Evolutionary conservation across 2,888 invertebrate genomes (phyloP).

Genomic region (Ophioninae sp.): DNA sequence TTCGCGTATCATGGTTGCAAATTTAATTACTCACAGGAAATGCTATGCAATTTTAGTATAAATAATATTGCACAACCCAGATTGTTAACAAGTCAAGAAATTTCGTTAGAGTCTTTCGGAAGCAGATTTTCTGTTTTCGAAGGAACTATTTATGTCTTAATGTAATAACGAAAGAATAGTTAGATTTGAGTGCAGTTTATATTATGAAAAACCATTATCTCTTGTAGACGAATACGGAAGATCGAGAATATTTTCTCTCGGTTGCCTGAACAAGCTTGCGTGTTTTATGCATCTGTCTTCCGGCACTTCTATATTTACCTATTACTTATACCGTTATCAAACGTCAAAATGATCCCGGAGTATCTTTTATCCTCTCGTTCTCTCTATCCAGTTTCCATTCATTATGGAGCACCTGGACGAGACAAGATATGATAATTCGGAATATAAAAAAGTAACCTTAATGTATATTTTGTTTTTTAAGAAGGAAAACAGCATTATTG

Average conservation of each 20-base stretch:
- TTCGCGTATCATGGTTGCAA: not conserved
- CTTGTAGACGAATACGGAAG: conserved; percentile 69
- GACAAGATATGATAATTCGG: conserved; percentile 16
- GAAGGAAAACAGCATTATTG: not conserved
- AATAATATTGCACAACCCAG: not conserved
- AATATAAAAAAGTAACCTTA: not conserved
- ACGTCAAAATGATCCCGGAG: conserved; percentile 6
- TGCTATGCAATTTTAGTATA: not conserved
- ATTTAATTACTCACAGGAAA: not conserved
- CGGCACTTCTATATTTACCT: conserved; percentile 5
- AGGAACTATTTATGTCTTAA: conserved; percentile 42
- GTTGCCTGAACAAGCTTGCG: conserved; percentile 56
- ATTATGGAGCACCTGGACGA: not conserved
- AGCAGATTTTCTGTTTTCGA: conserved; percentile 33
- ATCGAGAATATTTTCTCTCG: conserved; percentile 44
- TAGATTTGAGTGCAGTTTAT: conserved; percentile 71
- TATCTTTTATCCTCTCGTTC: not conserved
- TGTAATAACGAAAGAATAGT: conserved; percentile 45
- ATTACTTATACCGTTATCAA: conserved; percentile 41
- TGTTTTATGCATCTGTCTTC: conserved; percentile 25
- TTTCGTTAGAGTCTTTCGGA: conserved; percentile 27
- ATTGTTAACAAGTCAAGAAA: not conserved
- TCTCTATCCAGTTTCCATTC: not conserved
- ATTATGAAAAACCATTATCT: conserved; percentile 71
- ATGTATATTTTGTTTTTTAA: not conserved